A percentile compares a stretch with the other conserved stretches of the same genome.
Conservation (phyloP, 2,113 vertebrate species). For the Cyprinodon tularosa region DNA sequence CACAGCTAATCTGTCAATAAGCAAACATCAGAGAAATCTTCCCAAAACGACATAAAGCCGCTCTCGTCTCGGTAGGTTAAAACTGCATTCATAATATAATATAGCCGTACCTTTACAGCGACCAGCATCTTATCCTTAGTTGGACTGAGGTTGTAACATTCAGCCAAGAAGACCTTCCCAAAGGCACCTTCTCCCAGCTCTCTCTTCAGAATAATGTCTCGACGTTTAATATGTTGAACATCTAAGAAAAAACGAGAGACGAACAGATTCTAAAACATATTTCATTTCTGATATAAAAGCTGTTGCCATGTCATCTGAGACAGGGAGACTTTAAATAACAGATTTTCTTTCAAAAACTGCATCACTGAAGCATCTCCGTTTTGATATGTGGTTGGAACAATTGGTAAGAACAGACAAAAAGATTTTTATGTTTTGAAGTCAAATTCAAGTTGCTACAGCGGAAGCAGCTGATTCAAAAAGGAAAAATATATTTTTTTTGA, state of each 20-base stretch:
- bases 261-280: not conserved
- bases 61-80: not conserved
- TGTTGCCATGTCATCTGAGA: too few species aligned
- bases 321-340: too few species aligned
- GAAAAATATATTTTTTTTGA: too few species aligned
- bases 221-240: constrained; percentile 31
- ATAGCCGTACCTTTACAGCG: constrained; percentile 31
- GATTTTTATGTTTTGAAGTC: too few species aligned
- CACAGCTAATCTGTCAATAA: too few species aligned
- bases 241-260: constrained; percentile 5
- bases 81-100: not conserved
- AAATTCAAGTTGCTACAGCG: too few species aligned
- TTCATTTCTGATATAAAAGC: too few species aligned
- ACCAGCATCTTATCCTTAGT: constrained; percentile 41
- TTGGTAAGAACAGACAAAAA: too few species aligned
- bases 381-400: too few species aligned
- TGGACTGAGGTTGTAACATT: constrained; percentile 35
- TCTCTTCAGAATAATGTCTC: constrained; percentile 34
- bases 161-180: constrained; percentile 31
- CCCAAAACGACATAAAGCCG: not conserved
- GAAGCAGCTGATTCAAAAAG: too few species aligned
- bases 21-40: not conserved
- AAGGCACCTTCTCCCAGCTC: constrained; percentile 37
- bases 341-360: too few species aligned
- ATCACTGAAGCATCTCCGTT: too few species aligned